Evolutionary conservation across 2,797 vertebrate species (phyloP), one percentile per base, ranked within the genome.

Genomic region (Loriculus beryllinus): DNA sequence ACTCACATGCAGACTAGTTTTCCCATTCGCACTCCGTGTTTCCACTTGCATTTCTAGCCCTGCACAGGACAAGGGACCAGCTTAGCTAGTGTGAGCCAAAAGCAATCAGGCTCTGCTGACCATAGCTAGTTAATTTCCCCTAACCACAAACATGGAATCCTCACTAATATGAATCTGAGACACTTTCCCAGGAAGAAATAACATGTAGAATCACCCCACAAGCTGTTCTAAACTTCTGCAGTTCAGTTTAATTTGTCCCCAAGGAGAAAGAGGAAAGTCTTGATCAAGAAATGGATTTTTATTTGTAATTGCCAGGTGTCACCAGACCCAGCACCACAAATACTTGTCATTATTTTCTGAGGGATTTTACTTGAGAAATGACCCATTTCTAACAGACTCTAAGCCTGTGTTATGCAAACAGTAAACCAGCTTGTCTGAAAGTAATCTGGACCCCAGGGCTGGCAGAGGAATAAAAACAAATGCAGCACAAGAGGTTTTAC

Each of bases 91-190:
- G 2, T 1, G 79, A 95, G 93, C 92, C 95, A 96, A 96, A 56
- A 94, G 92, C 93, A 94, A 91, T 68, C 95, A 86, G n/a, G 77
- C 56, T 91, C 82, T 69, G 76, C 92, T 91, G 93, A 96, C 93
- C 95, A 96, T 59, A 90, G 95, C 82, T 88, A 94, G 84, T 95
- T 96, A 96, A 94, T 94, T 96, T 96, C 91, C 74, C 82, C 67
- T 93, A 95, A 95, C 95, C 93, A 93, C 95, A 95, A 93, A 88
- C 92, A 94, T 74, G 80, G 95, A 95, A 96, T 96, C 95, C 92
- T 95, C 95, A 92, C 95, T 96, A 94, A 93, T 95, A 88, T 14
- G 85, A 96, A 94, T 92, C 95, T 70, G 69, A 96, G 92, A 88
- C 76, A 86, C 87, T 93, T 95, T 92, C 87, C 80, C 85, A 88